Percentiles rank a stretch among this genome's conserved stretches.
Evolutionary conservation across 2,888 invertebrate species (phyloP).

Genomic region (Drosophila borborema): DNA sequence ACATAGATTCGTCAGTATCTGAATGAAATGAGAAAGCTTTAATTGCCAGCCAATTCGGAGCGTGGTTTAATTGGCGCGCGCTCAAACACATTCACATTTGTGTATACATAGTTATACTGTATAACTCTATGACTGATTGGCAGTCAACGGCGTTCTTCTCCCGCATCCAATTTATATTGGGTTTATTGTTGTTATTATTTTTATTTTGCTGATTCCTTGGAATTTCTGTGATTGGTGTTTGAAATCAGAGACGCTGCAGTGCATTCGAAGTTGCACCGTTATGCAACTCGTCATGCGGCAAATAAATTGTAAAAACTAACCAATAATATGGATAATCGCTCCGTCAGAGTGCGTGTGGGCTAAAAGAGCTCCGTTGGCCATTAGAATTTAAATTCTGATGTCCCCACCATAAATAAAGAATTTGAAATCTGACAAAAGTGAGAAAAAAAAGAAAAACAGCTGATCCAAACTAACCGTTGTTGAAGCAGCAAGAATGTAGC

Average conservation of each 20-base stretch:
- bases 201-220: background rate
- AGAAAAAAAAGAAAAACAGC: slow-evolving; percentile 38
- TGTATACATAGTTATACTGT: too few relatives aligned
- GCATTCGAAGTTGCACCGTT: slow-evolving; percentile 33
- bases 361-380: slow-evolving; percentile 37
- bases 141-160: slow-evolving; percentile 1
- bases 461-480: slow-evolving; percentile 24
- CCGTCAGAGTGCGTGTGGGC: slow-evolving; percentile 16
- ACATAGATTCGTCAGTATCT: slow-evolving; percentile 2
- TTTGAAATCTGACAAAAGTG: slow-evolving; percentile 28
- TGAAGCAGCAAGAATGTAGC: slow-evolving; percentile 25
- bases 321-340: slow-evolving; percentile 3
- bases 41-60: slow-evolving; percentile 52
- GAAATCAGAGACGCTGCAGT: slow-evolving; percentile 10
- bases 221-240: slow-evolving; percentile 18
- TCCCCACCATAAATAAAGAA: slow-evolving; percentile 55
- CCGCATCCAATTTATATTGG: slow-evolving; percentile 21
- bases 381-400: slow-evolving; percentile 39
- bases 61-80: slow-evolving; percentile 55
- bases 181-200: background rate
- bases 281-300: slow-evolving; percentile 32
- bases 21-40: slow-evolving; percentile 13
- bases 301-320: background rate
- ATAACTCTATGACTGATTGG: slow-evolving; percentile 13
- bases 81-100: slow-evolving; percentile 14